A percentile compares a stretch with the other conserved stretches of the same genome.
Evolutionary conservation across 2,113 vertebrate species (phyloP).

Genomic region (Pelusios castaneus): DNA sequence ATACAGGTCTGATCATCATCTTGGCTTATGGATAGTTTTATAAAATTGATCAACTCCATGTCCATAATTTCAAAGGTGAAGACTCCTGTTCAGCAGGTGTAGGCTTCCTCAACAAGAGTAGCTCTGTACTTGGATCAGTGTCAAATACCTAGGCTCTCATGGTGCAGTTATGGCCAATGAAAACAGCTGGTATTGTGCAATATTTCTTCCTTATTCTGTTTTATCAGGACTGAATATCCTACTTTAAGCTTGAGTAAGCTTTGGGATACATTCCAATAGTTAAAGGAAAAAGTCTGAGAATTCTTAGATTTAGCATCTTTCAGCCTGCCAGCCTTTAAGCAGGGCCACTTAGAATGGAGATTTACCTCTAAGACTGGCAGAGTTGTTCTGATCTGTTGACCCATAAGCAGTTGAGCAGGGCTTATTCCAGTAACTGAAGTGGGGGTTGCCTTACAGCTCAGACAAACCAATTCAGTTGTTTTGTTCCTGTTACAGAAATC

Average conservation of each 20-base stretch:
- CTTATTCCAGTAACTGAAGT: neutral
- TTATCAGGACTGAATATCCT: neutral
- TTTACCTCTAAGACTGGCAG: neutral
- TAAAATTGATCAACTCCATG: constrained; percentile 41
- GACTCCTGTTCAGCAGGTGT: constrained; percentile 32
- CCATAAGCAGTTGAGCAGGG: neutral
- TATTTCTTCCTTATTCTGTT: neutral
- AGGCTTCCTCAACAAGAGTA: constrained; percentile 5
- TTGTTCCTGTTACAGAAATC: neutral
- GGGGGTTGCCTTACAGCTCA: neutral
- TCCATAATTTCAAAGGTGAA: neutral
- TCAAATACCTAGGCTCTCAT: neutral
- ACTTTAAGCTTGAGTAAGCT: constrained; percentile 1
- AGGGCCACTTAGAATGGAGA: neutral
- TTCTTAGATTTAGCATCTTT: neutral
- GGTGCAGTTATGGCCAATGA: neutral
- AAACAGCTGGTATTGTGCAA: neutral
- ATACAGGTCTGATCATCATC: constrained; percentile 9
- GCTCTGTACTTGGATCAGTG: neutral
- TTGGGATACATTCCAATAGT: neutral
- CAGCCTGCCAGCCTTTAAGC: neutral
- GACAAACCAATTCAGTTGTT: no score
- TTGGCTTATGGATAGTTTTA: neutral
- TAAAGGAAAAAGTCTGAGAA: constrained; percentile 7
- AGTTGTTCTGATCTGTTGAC: neutral